Percentiles rank a stretch among this genome's conserved stretches.
phyloP scores from a whole-genome alignment of 2,797 vertebrate genomes.

The Luscinia luscinia region DNA sequence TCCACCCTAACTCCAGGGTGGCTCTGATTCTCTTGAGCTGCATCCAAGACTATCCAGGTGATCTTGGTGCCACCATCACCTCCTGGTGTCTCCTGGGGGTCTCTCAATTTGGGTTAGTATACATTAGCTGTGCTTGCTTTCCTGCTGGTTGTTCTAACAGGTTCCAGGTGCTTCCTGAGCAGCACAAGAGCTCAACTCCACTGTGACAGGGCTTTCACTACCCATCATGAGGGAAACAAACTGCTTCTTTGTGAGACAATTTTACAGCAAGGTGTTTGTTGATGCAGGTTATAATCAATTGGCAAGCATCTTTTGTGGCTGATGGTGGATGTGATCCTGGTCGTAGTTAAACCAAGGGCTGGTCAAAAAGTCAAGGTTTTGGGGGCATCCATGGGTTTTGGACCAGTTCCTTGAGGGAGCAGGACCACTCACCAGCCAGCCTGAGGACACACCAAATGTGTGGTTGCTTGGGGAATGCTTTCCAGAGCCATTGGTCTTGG shows the following conservation, averaged over 20 bases:
- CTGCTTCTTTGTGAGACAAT: conserved; percentile 9
- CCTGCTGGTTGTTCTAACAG: neutral
- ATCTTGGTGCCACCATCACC: neutral
- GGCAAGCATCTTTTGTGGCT: conserved; percentile 62
- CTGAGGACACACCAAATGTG: neutral
- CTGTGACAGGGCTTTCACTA: neutral
- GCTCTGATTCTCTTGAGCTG: neutral
- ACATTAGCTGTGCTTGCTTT: neutral
- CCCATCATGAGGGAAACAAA: conserved; percentile 10
- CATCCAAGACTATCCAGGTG: neutral
- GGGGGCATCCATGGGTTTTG: neutral
- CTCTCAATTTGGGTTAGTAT: neutral
- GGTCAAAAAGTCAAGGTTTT: neutral
- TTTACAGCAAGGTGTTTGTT: neutral
- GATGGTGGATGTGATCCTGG: neutral
- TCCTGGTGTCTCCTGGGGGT: neutral
- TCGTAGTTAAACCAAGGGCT: neutral
- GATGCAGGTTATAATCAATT: conserved; percentile 75
- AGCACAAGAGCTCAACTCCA: neutral
- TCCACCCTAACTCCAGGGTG: neutral
- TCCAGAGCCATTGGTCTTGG: neutral
- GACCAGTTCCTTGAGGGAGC: neutral
- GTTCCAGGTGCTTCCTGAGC: neutral
- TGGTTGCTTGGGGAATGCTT: neutral
- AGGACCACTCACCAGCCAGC: neutral